Evolutionary conservation across 2,888 invertebrate species (phyloP).

Genomic region (Lasius platythorax): DNA sequence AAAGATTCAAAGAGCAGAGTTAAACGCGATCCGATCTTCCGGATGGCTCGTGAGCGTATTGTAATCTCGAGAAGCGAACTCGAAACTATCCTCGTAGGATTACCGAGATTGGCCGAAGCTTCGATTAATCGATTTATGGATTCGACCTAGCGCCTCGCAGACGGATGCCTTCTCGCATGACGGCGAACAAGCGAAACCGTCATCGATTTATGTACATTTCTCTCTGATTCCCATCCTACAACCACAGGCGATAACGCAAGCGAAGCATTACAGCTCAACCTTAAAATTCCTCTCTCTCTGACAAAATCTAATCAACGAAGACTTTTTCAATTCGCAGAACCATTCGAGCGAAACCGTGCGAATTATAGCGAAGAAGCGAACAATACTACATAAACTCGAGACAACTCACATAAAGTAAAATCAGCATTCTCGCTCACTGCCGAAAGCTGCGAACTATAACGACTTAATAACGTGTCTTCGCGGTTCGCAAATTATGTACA

Average conservation of each 20-base stretch:
- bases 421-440: conserved; percentile 20
- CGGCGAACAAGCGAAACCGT: conserved; percentile 15
- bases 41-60: conserved; percentile 11
- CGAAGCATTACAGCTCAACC: conserved; percentile 49
- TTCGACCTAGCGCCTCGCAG: conserved; percentile 63
- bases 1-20: conserved; percentile 24
- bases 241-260: conserved; percentile 57
- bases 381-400: conserved; percentile 26
- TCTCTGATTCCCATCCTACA: conserved; percentile 61
- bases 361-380: conserved; percentile 45
- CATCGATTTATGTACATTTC: conserved; percentile 64
- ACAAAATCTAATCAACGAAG: conserved; percentile 66
- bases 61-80: conserved; percentile 12
- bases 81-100: conserved; percentile 36
- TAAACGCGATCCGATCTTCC: conserved; percentile 23
- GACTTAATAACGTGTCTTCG: conserved; percentile 25
- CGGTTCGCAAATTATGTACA: conserved; percentile 11
- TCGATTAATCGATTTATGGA: conserved; percentile 72
- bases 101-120: conserved; percentile 38
- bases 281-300: conserved; percentile 45
- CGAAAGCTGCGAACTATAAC: conserved; percentile 33
- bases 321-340: conserved; percentile 36
- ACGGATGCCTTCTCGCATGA: conserved; percentile 48
- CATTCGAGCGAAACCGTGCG: conserved; percentile 45
- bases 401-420: conserved; percentile 20